These are phyloP conservation scores for Embidobia sp. DNA, from an alignment of 2,888 invertebrate species.

Conservation along the genomic window DNA sequence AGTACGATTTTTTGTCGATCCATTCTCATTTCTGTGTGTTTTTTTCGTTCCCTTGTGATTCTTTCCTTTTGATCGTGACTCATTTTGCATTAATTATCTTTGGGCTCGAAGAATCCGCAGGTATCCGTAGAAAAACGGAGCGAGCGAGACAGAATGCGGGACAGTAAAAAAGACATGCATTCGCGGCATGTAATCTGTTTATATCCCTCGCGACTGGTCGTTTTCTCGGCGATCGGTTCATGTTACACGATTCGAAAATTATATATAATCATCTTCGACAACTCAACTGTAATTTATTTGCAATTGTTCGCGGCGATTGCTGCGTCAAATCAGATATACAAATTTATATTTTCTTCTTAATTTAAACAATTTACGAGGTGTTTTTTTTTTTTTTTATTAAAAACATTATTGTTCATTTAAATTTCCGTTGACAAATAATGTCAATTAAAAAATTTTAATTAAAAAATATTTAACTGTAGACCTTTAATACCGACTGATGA, in stretches of 20 bases:
- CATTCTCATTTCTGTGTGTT: conserved; percentile 18
- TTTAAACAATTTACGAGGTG: neutral
- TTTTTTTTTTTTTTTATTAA: too few species aligned
- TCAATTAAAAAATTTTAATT: too few species aligned
- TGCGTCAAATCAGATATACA: conserved; percentile 44
- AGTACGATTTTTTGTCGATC: conserved; percentile 11
- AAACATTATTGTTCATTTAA: too few species aligned
- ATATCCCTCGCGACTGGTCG: conserved; percentile 69
- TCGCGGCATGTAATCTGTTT: conserved; percentile 73
- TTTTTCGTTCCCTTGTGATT: conserved; percentile 41
- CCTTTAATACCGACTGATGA: too few species aligned
- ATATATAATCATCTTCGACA: conserved; percentile 61
- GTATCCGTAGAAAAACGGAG: conserved; percentile 63
- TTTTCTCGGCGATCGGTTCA: conserved; percentile 67
- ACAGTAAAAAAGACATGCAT: conserved; percentile 67
- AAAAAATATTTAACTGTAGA: too few species aligned
- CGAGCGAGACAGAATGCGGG: conserved; percentile 46
- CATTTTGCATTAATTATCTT: conserved; percentile 69
- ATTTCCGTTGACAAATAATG: too few species aligned
- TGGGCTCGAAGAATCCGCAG: conserved; percentile 64
- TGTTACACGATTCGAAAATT: conserved; percentile 70
- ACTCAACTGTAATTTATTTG: conserved; percentile 59
- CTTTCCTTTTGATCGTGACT: conserved; percentile 57
- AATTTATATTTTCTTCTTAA: conserved; percentile 4
- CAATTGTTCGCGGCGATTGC: conserved; percentile 50